Evolutionary conservation across 2,888 invertebrate species (phyloP).

Genomic region (Drosophila vallismaia): DNA sequence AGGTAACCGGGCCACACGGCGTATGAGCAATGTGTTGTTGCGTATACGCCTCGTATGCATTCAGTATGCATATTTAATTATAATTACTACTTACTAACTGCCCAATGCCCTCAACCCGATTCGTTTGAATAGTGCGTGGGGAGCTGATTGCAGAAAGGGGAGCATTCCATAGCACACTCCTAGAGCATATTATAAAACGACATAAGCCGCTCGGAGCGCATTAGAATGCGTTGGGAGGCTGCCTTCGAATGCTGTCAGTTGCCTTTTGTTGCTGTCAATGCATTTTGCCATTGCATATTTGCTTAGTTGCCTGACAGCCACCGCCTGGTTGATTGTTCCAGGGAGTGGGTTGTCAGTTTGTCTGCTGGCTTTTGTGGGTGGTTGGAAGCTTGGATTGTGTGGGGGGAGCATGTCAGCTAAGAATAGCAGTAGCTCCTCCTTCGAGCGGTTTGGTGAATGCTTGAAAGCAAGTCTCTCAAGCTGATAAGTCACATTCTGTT

Average conservation of each 20-base stretch:
- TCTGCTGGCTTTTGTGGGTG: conserved; percentile 27
- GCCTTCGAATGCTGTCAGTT: conserved; percentile 10
- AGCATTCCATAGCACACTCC: conserved; percentile 5
- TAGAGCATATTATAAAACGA: conserved; percentile 35
- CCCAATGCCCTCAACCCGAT: conserved; percentile 52
- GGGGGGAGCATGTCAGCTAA: conserved; percentile 50
- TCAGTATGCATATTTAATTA: conserved; percentile 68
- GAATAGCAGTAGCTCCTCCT: conserved; percentile 47
- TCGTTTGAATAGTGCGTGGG: conserved; percentile 3
- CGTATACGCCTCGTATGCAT: conserved; percentile 36
- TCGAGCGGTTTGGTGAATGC: conserved; percentile 9
- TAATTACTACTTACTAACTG: conserved; percentile 55
- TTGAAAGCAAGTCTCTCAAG: conserved; percentile 13
- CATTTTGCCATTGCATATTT: conserved; percentile 45
- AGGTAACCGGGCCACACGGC: conserved; percentile 28
- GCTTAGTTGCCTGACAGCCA: conserved; percentile 32
- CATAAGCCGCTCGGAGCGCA: conserved; percentile 52
- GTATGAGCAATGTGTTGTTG: conserved; percentile 52
- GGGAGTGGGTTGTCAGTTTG: conserved; percentile 13
- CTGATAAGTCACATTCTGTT: conserved; percentile 28
- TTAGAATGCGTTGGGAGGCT: conserved; percentile 29
- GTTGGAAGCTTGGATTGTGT: conserved; percentile 7
- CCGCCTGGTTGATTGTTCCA: conserved; percentile 35
- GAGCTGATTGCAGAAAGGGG: neutral
- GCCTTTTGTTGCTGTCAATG: conserved; percentile 40